phyloP scores from a whole-genome alignment of 2,888 invertebrate genomes.

The Orthosia cruda region DNA sequence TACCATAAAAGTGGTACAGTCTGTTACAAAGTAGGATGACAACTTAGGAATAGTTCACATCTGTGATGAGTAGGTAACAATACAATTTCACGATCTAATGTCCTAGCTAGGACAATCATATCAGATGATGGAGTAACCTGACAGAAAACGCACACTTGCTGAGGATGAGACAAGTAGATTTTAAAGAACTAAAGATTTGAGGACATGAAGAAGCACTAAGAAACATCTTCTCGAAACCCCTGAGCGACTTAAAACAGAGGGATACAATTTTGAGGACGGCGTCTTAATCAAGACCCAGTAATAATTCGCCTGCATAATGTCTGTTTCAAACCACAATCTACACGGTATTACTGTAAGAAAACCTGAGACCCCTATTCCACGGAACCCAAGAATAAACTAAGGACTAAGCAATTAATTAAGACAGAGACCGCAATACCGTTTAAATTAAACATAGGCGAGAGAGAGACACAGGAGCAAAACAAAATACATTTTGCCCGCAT shows the following conservation, averaged over 20 bases:
- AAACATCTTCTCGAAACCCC: background rate
- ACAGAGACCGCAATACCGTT: slow-evolving; percentile 37
- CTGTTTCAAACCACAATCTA: slow-evolving; percentile 41
- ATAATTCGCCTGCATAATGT: slow-evolving; percentile 20
- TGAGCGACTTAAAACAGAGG: background rate
- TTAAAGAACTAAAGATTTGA: background rate
- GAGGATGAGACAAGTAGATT: background rate
- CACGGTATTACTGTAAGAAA: slow-evolving; percentile 22
- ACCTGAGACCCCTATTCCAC: slow-evolving; percentile 23
- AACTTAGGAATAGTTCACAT: too few species aligned
- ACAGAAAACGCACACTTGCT: background rate
- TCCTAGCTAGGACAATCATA: too few species aligned
- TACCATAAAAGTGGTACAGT: too few species aligned
- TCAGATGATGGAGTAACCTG: too few species aligned
- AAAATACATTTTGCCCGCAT: slow-evolving; percentile 50
- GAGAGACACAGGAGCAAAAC: slow-evolving; percentile 34
- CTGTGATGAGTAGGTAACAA: too few species aligned
- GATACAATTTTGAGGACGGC: background rate
- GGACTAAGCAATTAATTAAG: slow-evolving; percentile 48
- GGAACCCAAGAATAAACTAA: slow-evolving; percentile 32
- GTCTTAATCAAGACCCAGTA: background rate
- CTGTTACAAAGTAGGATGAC: too few species aligned
- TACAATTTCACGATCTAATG: too few species aligned
- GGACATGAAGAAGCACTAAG: background rate
- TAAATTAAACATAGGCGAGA: slow-evolving; percentile 38